Evolutionary conservation across 2,888 invertebrate genomes (phyloP).

Genomic region (Achlya flavicornis): DNA sequence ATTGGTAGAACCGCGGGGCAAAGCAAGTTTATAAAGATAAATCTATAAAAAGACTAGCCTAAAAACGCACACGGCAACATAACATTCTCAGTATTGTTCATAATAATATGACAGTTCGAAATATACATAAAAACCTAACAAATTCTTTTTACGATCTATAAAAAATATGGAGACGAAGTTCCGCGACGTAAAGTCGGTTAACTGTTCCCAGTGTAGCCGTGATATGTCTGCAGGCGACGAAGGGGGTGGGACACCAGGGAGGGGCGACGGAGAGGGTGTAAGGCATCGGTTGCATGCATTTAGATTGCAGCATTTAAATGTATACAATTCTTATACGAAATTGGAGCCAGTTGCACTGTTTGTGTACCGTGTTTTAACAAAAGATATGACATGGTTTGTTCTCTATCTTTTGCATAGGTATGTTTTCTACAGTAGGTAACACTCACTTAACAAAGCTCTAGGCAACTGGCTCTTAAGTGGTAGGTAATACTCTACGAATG

Average conservation of each 20-base stretch:
- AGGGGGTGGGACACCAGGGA: background rate
- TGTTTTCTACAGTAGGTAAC: too few relatives aligned
- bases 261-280: background rate
- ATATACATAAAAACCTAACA: background rate
- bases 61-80: background rate
- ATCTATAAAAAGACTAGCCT: background rate
- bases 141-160: background rate
- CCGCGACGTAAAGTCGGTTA: background rate
- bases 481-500: too few relatives aligned
- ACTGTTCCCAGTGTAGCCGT: background rate
- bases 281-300: slow-evolving; percentile 29
- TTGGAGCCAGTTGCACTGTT: slow-evolving; percentile 1
- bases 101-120: background rate
- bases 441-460: too few relatives aligned
- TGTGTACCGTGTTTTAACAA: background rate
- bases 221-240: background rate
- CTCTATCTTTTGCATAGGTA: too few relatives aligned
- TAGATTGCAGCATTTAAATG: slow-evolving; percentile 34
- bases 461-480: too few relatives aligned
- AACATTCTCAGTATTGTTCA: background rate
- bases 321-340: slow-evolving; percentile 21
- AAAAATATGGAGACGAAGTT: background rate
- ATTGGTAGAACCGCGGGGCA: too few relatives aligned
- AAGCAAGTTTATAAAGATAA: too few relatives aligned
- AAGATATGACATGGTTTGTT: background rate